Evolutionary conservation across 1,140 invertebrate genomes (phyloP).

Genomic region (Mycetomoellerius zeteki): DNA sequence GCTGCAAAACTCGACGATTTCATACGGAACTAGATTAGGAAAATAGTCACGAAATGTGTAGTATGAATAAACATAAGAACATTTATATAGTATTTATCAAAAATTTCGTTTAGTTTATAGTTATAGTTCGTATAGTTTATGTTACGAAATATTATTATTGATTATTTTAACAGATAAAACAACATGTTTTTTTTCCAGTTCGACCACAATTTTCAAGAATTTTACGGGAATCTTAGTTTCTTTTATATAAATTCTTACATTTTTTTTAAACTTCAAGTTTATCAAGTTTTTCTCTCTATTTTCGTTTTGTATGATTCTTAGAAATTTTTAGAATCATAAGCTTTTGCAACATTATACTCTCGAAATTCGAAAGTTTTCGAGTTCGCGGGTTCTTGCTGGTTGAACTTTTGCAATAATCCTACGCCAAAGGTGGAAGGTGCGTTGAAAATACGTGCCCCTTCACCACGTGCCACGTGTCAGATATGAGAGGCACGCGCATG

Average conservation of each 20-base stretch:
- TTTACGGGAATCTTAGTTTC: neutral
- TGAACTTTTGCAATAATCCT: constrained; percentile 53
- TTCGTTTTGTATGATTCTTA: neutral
- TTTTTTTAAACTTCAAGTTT: neutral
- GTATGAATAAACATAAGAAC: neutral
- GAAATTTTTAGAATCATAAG: neutral
- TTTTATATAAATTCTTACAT: neutral
- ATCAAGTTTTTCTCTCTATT: neutral
- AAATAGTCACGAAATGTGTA: neutral
- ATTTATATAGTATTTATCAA: neutral
- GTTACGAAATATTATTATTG: neutral
- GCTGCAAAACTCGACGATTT: neutral
- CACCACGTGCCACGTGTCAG: constrained; percentile 47
- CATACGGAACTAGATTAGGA: neutral
- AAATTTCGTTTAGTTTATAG: neutral
- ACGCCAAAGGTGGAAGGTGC: neutral
- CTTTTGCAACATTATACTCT: constrained; percentile 3
- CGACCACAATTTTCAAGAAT: neutral
- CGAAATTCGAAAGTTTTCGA: constrained; percentile 14
- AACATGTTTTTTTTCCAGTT: neutral
- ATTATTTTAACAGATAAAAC: neutral
- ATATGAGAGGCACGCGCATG: constrained; percentile 51
- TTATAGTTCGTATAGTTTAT: neutral
- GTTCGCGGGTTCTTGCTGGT: neutral
- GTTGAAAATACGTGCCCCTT: constrained; percentile 33